Base-by-base conservation (phyloP, 2,888 invertebrate species). In the Perdita meconis region DNA sequence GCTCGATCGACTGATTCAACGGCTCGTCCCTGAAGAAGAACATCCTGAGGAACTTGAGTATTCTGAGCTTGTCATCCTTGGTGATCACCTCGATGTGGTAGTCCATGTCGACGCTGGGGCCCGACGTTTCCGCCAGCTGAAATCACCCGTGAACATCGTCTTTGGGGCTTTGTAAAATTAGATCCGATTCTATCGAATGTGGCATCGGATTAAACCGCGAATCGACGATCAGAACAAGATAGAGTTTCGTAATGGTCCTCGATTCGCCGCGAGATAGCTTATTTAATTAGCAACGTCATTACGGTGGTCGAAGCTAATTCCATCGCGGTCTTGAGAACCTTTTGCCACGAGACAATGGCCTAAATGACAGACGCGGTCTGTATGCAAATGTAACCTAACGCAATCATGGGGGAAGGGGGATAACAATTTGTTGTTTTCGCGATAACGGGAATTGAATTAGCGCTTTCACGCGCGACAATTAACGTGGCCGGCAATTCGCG, bases 21-120 rank as follows among this genome's bases (percentile, higher is more conserved):
- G 96, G 96, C 86, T 96, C 96, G 86, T 96, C 96, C 38, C 94
- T 94, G 93, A 95, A 96, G 94, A 96, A 96, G 90, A 95, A 95
- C 72, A 94, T 94, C 81, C 92, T 93, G 1, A 95, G 92, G 87
- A 95, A 94, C 40, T 92, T 90, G 75, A 95, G 92, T 88, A 95
- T 94, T 51, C 91, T 93, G 1, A 93, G 93, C 1, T 91, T 90
- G 86, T 95, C 95, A 63, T 93, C 92, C 19, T 93, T 92, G 16
- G 90, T 92, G 42, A 94, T 92, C 6, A 90, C 83, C 53, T 92
- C 88, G 65, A 94, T 93, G 51, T 92, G 91, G 89, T 93, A 94
- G 65, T 92, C 90, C 91, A 91, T 91, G 47, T 76, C 80, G 30
- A 67, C 73, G 55, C 69, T 80, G 51, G 80, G 80, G 55, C 81